Conservation (phyloP, 2,113 vertebrate genomes). For the Cricetomys ansorgei region DNA sequence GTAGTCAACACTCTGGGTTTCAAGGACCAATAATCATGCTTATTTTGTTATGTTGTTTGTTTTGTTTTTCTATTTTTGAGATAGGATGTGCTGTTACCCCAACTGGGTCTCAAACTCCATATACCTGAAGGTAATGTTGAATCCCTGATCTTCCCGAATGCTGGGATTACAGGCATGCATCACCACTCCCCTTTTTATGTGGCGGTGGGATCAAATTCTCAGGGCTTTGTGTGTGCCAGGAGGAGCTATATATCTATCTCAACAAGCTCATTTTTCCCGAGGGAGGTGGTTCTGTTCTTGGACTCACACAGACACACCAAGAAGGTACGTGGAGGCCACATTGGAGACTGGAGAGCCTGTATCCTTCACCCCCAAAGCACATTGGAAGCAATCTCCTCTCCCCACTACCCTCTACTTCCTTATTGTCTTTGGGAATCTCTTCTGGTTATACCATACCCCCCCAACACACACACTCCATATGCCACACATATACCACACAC, state of each 20-base stretch:
- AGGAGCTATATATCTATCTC: neutral
- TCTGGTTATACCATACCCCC: too few relatives aligned
- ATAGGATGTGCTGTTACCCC: neutral
- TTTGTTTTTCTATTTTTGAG: neutral
- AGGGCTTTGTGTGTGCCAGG: neutral
- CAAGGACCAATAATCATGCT: neutral
- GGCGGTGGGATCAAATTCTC: neutral
- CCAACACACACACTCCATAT: too few relatives aligned
- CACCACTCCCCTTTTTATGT: neutral
- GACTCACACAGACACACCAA: neutral
- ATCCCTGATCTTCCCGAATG: neutral
- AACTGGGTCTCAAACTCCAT: fast-evolving
- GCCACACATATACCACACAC: too few relatives aligned
- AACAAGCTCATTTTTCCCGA: neutral
- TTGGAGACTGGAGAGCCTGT: fast-evolving
- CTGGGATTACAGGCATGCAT: neutral
- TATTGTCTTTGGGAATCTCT: neutral
- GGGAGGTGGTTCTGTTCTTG: neutral
- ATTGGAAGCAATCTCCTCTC: neutral
- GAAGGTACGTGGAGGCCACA: neutral
- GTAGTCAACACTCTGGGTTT: neutral
- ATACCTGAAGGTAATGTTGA: neutral
- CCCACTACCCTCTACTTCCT: neutral
- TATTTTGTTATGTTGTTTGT: neutral
- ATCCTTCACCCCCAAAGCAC: too few relatives aligned